Evolutionary conservation across 2,888 invertebrate genomes (phyloP).

Genomic region (Diaphora mendica): DNA sequence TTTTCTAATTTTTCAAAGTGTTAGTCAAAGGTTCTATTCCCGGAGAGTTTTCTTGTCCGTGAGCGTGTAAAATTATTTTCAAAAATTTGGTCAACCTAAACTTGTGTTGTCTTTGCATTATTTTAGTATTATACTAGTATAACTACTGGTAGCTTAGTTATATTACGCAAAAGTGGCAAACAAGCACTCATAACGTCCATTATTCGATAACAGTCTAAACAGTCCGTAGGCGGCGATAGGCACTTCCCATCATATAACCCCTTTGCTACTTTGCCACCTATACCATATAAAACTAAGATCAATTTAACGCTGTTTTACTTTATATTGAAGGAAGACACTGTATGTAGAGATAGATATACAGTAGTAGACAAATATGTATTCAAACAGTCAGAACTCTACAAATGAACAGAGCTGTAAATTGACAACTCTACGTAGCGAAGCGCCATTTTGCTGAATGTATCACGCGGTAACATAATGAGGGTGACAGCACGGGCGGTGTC

Average conservation of each 20-base stretch:
- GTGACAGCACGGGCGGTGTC: constrained; percentile 50
- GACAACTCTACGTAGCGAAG: constrained; percentile 52
- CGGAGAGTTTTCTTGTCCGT: too few relatives aligned
- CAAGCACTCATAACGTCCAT: too few relatives aligned
- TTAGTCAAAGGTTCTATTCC: too few relatives aligned
- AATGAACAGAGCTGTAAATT: constrained; percentile 50
- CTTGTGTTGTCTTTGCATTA: too few relatives aligned
- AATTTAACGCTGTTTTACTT: not conserved
- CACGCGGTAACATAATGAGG: constrained; percentile 59
- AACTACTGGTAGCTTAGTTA: too few relatives aligned
- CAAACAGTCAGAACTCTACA: constrained; percentile 27
- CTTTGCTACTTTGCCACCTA: not conserved
- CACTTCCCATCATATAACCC: not conserved
- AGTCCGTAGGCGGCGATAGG: too few relatives aligned
- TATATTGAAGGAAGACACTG: not conserved
- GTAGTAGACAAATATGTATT: not conserved
- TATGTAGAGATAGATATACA: not conserved
- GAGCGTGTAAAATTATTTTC: too few relatives aligned
- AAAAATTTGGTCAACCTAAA: too few relatives aligned
- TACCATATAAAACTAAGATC: not conserved
- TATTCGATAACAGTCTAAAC: too few relatives aligned
- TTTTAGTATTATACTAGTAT: too few relatives aligned
- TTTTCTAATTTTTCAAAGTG: too few relatives aligned
- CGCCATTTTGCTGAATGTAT: constrained; percentile 57
- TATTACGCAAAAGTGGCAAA: too few relatives aligned